A percentile compares a stretch with the other conserved stretches of the same genome.
phyloP scores from a whole-genome alignment of 2,113 vertebrate genomes.

The Dicentrarchus labrax region DNA sequence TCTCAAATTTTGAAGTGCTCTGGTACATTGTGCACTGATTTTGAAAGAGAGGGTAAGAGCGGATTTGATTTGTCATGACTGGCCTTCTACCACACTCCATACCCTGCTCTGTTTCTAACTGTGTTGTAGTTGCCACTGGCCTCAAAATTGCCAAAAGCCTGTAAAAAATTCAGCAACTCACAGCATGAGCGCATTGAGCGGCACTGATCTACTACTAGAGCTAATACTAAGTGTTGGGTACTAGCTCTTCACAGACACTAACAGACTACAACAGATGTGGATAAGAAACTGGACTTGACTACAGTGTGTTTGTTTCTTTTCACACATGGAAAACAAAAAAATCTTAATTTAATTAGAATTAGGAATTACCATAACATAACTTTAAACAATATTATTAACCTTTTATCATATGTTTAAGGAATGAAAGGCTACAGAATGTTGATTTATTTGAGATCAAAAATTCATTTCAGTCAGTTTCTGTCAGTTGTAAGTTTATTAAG shows the following conservation, averaged over 20 bases:
- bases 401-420: not conserved
- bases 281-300: not conserved
- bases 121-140: not conserved
- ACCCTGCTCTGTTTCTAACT: slow-evolving; percentile 6
- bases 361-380: not conserved
- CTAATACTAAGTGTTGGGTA: not conserved
- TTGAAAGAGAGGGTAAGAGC: not conserved
- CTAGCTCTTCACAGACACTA: not conserved
- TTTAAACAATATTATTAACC: not conserved
- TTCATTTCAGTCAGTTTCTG: too few relatives aligned
- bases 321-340: too few relatives aligned
- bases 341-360: too few relatives aligned
- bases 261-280: not conserved
- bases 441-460: not conserved
- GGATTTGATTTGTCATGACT: slow-evolving; percentile 19
- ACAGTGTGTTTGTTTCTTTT: not conserved
- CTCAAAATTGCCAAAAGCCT: not conserved
- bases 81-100: not conserved
- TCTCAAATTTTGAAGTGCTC: not conserved
- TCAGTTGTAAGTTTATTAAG: too few relatives aligned
- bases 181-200: not conserved
- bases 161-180: not conserved
- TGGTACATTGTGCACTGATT: not conserved
- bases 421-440: not conserved
- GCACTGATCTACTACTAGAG: not conserved